A percentile compares a stretch with the other conserved stretches of the same genome.
Conservation (phyloP, 2,888 invertebrate species). For the Hypena proboscidalis region DNA sequence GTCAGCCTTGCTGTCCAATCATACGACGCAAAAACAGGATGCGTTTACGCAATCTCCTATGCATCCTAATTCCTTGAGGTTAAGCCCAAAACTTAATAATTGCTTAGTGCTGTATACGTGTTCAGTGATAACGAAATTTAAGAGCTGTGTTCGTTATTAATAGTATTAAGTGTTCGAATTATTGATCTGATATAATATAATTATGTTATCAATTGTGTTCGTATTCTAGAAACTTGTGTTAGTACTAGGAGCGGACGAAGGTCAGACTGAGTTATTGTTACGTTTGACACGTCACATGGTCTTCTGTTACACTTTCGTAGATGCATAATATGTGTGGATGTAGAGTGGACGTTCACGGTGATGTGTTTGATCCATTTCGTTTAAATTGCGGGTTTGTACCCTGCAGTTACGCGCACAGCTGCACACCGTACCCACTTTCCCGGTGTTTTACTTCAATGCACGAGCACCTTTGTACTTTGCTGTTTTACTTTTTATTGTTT, state of each 20-base stretch:
- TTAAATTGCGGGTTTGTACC: constrained; percentile 61
- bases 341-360: constrained; percentile 51
- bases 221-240: constrained; percentile 58
- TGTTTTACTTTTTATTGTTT: constrained; percentile 11
- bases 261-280: constrained; percentile 67
- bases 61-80: constrained; percentile 33
- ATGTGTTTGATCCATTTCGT: constrained; percentile 66
- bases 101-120: constrained; percentile 27
- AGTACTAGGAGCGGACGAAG: constrained; percentile 60
- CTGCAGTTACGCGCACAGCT: constrained; percentile 52
- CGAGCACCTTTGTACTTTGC: constrained; percentile 42
- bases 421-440: constrained; percentile 60
- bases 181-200: constrained; percentile 40
- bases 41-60: constrained; percentile 40
- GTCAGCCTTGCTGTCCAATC: constrained; percentile 43
- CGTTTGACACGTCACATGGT: constrained; percentile 38
- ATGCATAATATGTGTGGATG: constrained; percentile 29
- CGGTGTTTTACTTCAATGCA: constrained; percentile 44
- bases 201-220: constrained; percentile 35
- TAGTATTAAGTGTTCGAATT: constrained; percentile 17
- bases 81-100: constrained; percentile 25
- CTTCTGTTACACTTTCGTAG: constrained; percentile 26
- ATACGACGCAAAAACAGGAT: constrained; percentile 43
- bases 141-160: constrained; percentile 33
- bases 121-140: constrained; percentile 32